These are phyloP conservation scores for Rhopalosiphum padi DNA, from an alignment of 1,140 invertebrate genomes.

Conservation along the genomic window DNA sequence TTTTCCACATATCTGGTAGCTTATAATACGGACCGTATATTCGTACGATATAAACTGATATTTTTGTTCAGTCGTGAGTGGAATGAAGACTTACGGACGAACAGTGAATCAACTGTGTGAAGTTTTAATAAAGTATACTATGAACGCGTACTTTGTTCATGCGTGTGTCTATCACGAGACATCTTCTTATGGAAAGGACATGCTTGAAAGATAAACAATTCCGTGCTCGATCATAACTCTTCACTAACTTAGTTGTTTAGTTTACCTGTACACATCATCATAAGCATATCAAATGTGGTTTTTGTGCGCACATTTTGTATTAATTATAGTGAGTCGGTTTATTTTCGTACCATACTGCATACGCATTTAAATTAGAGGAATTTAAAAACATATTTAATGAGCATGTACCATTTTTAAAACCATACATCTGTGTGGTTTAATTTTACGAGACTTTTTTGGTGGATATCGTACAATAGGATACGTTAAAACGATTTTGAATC, in stretches of 20 bases:
- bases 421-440: too few relatives aligned
- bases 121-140: not conserved
- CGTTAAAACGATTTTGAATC: too few relatives aligned
- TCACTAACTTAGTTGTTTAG: conserved; percentile 5
- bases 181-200: not conserved
- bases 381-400: too few relatives aligned
- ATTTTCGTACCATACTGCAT: not conserved
- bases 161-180: not conserved
- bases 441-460: too few relatives aligned
- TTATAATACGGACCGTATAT: not conserved
- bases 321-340: not conserved
- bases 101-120: not conserved
- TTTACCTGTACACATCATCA: not conserved
- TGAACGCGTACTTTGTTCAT: not conserved
- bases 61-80: not conserved
- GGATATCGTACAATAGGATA: too few relatives aligned
- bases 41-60: not conserved
- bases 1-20: not conserved
- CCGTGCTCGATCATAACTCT: not conserved
- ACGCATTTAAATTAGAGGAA: too few relatives aligned
- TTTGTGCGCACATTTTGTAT: not conserved
- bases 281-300: not conserved
- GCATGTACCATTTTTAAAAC: too few relatives aligned
- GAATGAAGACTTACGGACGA: not conserved
- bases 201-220: conserved; percentile 10